Percentiles rank a stretch among this genome's conserved stretches.
phyloP scores from a whole-genome alignment of 2,797 vertebrate genomes.

The Spinus pinus region DNA sequence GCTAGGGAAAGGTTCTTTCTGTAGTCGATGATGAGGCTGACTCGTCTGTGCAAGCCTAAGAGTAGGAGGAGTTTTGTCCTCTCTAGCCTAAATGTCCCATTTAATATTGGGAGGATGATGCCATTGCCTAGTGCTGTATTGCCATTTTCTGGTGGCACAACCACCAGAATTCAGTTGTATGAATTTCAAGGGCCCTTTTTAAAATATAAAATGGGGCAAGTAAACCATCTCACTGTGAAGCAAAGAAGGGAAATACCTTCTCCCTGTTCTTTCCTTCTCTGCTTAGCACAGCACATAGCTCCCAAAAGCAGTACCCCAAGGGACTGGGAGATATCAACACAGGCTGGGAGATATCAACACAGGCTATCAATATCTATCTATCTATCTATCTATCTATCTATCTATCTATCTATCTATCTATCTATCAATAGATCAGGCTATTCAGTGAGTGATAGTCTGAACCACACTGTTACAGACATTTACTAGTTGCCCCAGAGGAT shows the following conservation, averaged over 20 bases:
- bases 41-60: neutral
- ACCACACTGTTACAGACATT: neutral
- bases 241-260: neutral
- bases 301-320: neutral
- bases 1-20: neutral
- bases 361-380: neutral
- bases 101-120: neutral
- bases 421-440: neutral
- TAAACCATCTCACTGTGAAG: neutral
- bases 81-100: fast-evolving
- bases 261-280: neutral
- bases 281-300: neutral
- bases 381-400: too few species aligned
- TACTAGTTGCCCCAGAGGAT: neutral
- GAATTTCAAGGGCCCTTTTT: neutral
- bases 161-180: neutral
- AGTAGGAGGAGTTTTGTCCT: neutral
- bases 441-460: neutral
- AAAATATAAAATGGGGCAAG: neutral
- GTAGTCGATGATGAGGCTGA: neutral
- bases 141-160: neutral
- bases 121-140: neutral
- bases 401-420: too few species aligned
- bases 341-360: neutral
- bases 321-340: neutral